Percentiles rank a stretch among this genome's conserved stretches.
Conservation (phyloP, 37 sponge, comb jelly and placozoan genomes). For the Geodia barretti region DNA sequence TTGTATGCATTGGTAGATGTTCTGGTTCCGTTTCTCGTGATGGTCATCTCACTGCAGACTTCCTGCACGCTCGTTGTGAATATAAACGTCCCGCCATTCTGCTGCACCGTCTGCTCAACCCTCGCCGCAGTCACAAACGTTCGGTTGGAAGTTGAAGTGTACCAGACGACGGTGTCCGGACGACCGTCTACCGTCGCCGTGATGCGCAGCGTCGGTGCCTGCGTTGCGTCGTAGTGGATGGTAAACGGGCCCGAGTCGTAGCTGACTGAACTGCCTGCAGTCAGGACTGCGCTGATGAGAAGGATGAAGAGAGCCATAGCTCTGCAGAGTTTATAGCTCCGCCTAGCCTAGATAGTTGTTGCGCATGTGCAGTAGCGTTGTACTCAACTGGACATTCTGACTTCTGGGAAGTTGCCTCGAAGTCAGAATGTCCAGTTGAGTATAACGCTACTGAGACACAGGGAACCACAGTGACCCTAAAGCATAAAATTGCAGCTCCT, state of each 20-base stretch:
- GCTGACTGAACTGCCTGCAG: neutral
- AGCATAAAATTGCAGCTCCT: too few species aligned
- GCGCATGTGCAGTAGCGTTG: too few species aligned
- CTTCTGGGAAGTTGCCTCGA: too few species aligned
- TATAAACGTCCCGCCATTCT: slow-evolving; percentile 45
- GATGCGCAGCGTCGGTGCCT: slow-evolving; percentile 7
- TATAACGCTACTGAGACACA: too few species aligned
- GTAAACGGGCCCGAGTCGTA: slow-evolving; percentile 28
- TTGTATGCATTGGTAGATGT: too few species aligned
- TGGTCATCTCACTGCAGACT: slow-evolving; percentile 9
- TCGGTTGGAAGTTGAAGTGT: neutral
- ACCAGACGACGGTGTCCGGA: slow-evolving; percentile 21
- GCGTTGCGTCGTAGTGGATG: slow-evolving; percentile 24
- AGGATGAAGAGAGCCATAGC: too few species aligned
- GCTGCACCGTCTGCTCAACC: slow-evolving; percentile 17
- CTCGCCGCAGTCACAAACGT: slow-evolving; percentile 19
- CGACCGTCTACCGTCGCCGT: neutral
- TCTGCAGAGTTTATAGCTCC: too few species aligned
- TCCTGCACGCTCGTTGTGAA: neutral
- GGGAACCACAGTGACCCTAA: too few species aligned
- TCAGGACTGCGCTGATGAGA: too few species aligned
- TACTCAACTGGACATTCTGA: too few species aligned
- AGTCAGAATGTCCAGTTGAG: too few species aligned
- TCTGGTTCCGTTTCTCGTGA: slow-evolving; percentile 2
- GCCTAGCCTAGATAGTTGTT: too few species aligned